Conservation (phyloP, 2,797 vertebrate species). For the Chelmon rostratus region DNA sequence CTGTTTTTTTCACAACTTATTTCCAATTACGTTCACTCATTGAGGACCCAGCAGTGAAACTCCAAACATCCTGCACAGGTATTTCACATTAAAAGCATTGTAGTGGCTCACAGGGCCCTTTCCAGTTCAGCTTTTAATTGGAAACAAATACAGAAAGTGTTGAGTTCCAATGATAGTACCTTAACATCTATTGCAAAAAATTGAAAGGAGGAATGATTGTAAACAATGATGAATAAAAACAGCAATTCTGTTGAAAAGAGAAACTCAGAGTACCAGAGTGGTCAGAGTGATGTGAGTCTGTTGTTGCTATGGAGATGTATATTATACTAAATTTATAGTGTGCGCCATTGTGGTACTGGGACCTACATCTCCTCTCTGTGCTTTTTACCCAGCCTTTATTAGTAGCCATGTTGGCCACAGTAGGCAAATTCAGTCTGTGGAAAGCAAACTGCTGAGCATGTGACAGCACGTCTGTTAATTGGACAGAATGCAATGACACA, state of each 20-base stretch:
- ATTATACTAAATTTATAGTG: not conserved
- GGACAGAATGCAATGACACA: too few species aligned
- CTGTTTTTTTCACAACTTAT: not conserved
- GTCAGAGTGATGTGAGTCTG: too few species aligned
- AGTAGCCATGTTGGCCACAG: too few species aligned
- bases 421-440: not conserved
- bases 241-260: not conserved
- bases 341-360: too few species aligned
- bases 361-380: too few species aligned
- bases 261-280: not conserved
- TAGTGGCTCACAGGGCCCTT: not conserved
- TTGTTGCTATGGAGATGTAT: too few species aligned
- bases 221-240: not conserved
- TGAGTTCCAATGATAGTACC: not conserved
- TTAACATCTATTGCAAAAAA: not conserved
- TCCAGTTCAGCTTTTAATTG: not conserved
- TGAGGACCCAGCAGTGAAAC: not conserved
- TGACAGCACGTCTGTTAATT: not conserved
- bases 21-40: too few species aligned
- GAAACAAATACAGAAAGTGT: not conserved
- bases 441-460: not conserved
- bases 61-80: not conserved
- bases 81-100: not conserved
- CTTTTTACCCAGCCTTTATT: too few species aligned
- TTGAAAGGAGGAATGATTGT: not conserved